Conservation (phyloP, 2,113 vertebrate genomes). For the Microtus ochrogaster region DNA sequence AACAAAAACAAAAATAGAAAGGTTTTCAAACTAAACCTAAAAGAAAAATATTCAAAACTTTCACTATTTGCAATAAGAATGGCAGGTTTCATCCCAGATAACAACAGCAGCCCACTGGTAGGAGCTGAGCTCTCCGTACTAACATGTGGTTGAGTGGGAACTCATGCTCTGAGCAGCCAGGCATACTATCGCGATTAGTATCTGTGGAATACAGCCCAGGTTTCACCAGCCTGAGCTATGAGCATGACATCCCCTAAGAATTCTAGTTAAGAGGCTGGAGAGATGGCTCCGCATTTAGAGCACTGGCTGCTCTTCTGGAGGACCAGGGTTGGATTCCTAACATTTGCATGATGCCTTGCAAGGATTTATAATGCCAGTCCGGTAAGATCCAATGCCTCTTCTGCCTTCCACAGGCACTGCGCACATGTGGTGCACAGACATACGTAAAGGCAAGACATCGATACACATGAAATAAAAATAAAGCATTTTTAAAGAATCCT, state of each 20-base stretch:
- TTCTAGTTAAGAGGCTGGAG: neutral
- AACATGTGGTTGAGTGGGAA: neutral
- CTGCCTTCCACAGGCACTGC: neutral
- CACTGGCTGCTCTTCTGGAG: neutral
- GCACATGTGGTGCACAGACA: neutral
- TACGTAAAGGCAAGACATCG: neutral
- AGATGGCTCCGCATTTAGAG: too few relatives aligned
- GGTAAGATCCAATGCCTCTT: too few relatives aligned
- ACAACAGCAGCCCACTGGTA: neutral
- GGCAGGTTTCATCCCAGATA: neutral
- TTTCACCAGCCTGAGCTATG: neutral
- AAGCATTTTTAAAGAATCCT: neutral
- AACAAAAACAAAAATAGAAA: neutral
- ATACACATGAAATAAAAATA: neutral
- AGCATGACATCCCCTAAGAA: slow-evolving; percentile 9
- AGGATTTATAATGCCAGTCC: neutral
- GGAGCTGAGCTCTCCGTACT: neutral
- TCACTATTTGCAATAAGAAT: neutral
- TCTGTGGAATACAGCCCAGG: neutral
- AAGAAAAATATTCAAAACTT: neutral
- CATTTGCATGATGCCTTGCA: neutral
- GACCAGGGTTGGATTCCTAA: neutral
- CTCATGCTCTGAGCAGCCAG: neutral
- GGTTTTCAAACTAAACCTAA: neutral
- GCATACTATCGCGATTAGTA: neutral